Base-by-base conservation (phyloP, 2,888 invertebrate genomes). In the Drosophila kokeensis region DNA sequence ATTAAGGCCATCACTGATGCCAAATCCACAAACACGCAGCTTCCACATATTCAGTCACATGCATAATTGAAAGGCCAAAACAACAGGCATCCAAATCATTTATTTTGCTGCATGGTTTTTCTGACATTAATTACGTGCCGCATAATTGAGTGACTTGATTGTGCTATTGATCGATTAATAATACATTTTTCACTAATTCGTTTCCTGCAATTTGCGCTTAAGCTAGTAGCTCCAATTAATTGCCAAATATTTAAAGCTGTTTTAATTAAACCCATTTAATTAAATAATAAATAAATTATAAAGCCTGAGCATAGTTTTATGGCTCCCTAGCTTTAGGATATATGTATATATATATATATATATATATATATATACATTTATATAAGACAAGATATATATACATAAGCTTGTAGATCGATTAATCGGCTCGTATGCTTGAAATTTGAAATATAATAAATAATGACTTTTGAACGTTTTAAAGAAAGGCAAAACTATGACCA, bases 11-110 rank as follows among this genome's bases (percentile, higher is more conserved):
- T 24, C 18, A n/a, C 18, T 21, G 36, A 7, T 15, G 27, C 18
- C 21, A 60, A 64, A 18, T 42, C 45, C 58, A 40, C 54, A 59
- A 52, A 55, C 79, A 79, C 76, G 76, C 79, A 69, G 48, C 15
- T 15, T 30, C 49, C 57, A 27, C 60, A 49, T 54, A 48, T 24
- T 30, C 62, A 50, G n/a, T 5, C 45, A 30, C 79, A 69, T 76
- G 61, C 65, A 79, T 76, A 74, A 79, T 79, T 76, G 48, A 76
- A 64, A 27, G 50, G 53, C 52, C 38, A 38, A 49, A 38, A 36
- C 32, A 60, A 58, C 63, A 13, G 76, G 21, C 58, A 29, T 29
- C 40, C 52, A 40, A 68, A 68, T 60, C 45, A 60, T 48, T 27
- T 59, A 29, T 42, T 30, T 10, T 27, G 0, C n/a, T 21, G 29